A percentile compares a stretch with the other conserved stretches of the same genome.
These are phyloP conservation scores for Cydia splendana DNA, from an alignment of 1,140 invertebrate species.

Conservation along the genomic window DNA sequence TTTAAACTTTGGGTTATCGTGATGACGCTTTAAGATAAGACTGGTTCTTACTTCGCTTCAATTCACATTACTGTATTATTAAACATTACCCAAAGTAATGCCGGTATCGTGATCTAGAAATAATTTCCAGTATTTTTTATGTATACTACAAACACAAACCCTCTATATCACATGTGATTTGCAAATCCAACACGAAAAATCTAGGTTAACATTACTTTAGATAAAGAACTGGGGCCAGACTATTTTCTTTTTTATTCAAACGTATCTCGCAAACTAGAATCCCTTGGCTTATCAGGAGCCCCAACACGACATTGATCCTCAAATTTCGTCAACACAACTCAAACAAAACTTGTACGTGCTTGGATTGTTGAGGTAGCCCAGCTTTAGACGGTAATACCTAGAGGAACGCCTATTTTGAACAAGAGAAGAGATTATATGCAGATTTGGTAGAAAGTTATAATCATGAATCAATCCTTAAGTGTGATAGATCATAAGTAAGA, in stretches of 20 bases:
- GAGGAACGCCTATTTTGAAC: background rate
- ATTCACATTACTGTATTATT: too few species aligned
- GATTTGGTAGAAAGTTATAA: background rate
- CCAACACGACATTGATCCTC: slow-evolving; percentile 13
- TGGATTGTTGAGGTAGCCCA: background rate
- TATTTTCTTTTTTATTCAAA: slow-evolving; percentile 20
- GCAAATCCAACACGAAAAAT: background rate
- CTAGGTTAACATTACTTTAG: background rate
- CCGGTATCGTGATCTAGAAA: too few species aligned
- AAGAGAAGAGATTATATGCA: slow-evolving; percentile 2
- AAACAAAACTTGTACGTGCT: slow-evolving; percentile 29
- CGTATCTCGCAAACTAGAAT: slow-evolving; percentile 6
- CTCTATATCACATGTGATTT: background rate
- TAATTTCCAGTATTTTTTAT: too few species aligned
- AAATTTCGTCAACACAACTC: slow-evolving; percentile 23
- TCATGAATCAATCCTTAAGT: slow-evolving; percentile 1
- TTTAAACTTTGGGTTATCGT: too few species aligned
- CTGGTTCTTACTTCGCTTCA: too few species aligned
- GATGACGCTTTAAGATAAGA: too few species aligned
- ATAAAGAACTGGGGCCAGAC: background rate
- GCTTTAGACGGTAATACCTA: background rate
- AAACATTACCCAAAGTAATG: too few species aligned
- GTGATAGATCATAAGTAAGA: too few species aligned
- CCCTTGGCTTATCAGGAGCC: slow-evolving; percentile 13
- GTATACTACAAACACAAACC: too few species aligned